Conservation (phyloP, 2,888 invertebrate species). For the Lycophotia porphyrea region DNA sequence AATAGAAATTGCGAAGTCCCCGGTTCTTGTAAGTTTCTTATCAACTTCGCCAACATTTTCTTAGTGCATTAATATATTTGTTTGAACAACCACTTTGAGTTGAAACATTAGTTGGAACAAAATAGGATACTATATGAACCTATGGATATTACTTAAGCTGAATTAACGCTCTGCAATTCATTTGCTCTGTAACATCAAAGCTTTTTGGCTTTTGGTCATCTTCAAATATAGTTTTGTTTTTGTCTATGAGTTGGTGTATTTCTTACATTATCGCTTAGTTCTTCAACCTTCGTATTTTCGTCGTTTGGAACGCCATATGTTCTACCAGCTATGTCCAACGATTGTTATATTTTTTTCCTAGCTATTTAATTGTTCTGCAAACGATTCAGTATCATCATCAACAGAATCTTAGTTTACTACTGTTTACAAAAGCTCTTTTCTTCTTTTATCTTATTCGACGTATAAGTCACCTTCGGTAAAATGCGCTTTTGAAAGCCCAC, state of each 20-base stretch:
- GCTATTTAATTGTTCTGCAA: background rate
- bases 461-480: no score
- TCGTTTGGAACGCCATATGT: no score
- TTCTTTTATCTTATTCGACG: background rate
- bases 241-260: background rate
- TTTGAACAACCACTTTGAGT: constrained; percentile 28
- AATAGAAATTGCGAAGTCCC: constrained; percentile 67
- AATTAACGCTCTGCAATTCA: background rate
- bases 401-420: background rate
- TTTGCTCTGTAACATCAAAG: constrained; percentile 5
- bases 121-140: background rate
- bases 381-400: background rate
- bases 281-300: background rate
- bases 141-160: background rate
- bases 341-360: background rate
- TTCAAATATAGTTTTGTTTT: background rate
- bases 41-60: constrained; percentile 48
- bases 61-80: constrained; percentile 33
- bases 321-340: no score
- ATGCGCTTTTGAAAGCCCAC: background rate
- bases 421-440: background rate
- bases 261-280: background rate
- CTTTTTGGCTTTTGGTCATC: background rate
- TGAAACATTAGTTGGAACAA: background rate
- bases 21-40: constrained; percentile 47